Evolutionary conservation across 2,113 vertebrate genomes (phyloP).

Genomic region (Sarotherodon lohbergeri): DNA sequence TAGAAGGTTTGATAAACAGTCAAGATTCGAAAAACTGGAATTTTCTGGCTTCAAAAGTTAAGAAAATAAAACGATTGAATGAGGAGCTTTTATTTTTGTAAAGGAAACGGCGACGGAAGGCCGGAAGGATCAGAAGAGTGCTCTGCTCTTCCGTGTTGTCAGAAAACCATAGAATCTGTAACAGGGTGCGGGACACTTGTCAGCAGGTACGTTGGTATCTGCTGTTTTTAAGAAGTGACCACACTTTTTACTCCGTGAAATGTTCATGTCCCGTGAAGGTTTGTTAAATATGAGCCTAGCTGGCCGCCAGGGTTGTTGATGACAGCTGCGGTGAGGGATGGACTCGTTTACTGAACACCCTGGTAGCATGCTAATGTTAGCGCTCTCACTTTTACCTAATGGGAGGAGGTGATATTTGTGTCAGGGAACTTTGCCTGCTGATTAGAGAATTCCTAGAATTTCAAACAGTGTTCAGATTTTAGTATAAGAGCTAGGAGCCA

Average conservation of each 20-base stretch:
- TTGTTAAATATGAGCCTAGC: background rate
- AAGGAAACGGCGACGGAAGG: background rate
- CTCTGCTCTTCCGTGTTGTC: slow-evolving; percentile 47
- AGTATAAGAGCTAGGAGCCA: fast-evolving
- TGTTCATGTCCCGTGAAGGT: fast-evolving
- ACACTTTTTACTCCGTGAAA: background rate
- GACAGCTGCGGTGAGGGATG: background rate
- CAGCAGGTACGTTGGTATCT: background rate
- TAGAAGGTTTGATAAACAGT: background rate
- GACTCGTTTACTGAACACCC: background rate
- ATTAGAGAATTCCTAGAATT: background rate
- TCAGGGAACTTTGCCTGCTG: background rate
- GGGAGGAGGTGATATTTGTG: background rate
- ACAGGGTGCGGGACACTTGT: background rate
- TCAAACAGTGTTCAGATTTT: background rate
- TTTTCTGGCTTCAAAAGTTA: background rate
- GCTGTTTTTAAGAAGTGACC: background rate
- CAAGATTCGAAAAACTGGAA: background rate
- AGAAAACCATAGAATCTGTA: background rate
- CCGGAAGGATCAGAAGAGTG: slow-evolving; percentile 8
- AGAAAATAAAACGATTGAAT: background rate
- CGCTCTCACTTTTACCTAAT: background rate
- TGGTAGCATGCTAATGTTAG: slow-evolving; percentile 36
- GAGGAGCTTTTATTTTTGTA: slow-evolving; percentile 46
- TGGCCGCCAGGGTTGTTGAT: background rate